phyloP scores from a whole-genome alignment of 2,888 invertebrate species.

The Papilio protenor region DNA sequence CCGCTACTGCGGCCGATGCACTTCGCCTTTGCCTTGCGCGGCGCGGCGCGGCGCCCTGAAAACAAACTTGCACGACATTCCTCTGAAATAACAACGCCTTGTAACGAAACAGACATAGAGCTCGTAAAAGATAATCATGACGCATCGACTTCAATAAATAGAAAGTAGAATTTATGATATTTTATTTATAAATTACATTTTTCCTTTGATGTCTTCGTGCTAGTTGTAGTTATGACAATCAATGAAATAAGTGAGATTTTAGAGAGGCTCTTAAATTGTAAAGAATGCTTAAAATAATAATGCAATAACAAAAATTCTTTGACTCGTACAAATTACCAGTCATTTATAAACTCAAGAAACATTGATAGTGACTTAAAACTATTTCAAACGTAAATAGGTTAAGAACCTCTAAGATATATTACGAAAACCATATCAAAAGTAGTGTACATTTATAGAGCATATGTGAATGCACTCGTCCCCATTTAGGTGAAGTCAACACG shows the following conservation, averaged over 20 bases:
- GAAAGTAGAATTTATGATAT: neutral
- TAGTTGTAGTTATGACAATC: neutral
- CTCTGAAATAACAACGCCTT: constrained; percentile 23
- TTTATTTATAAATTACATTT: neutral
- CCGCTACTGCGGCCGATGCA: constrained; percentile 47
- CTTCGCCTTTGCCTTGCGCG: constrained; percentile 28
- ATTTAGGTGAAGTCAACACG: constrained; percentile 52
- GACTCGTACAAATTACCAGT: neutral
- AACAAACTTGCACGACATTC: constrained; percentile 29
- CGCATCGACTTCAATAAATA: neutral
- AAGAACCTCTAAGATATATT: constrained; percentile 1
- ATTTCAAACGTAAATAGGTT: neutral
- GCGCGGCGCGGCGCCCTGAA: constrained; percentile 11
- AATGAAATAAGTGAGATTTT: neutral
- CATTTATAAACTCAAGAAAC: neutral
- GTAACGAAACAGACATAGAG: constrained; percentile 12
- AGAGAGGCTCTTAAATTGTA: neutral
- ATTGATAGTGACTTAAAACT: neutral
- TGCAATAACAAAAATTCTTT: too few species aligned
- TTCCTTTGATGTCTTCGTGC: neutral
- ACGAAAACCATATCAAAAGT: constrained; percentile 18
- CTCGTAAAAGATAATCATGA: constrained; percentile 18
- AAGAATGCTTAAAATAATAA: neutral
- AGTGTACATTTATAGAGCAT: constrained; percentile 37
- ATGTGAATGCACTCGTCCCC: constrained; percentile 45